Conservation (phyloP, 2,888 invertebrate species). For the Resseliella maxima region DNA sequence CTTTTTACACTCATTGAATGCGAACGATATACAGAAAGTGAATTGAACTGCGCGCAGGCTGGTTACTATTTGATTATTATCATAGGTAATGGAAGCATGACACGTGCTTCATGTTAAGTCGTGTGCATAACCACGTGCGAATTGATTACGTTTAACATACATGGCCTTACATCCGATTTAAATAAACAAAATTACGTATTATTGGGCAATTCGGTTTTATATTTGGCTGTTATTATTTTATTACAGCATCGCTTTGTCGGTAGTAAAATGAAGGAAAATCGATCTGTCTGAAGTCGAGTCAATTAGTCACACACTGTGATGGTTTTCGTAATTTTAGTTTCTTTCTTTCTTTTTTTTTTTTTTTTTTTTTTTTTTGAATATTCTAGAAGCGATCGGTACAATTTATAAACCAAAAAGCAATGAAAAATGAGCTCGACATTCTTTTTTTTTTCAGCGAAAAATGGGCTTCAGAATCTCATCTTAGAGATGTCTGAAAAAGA, state of each 20-base stretch:
- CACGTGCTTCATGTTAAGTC: slow-evolving; percentile 40
- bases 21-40: neutral
- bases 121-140: slow-evolving; percentile 56
- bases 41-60: neutral
- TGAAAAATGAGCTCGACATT: no score
- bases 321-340: neutral
- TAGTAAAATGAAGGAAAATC: neutral
- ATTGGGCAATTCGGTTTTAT: slow-evolving; percentile 21
- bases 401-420: no score
- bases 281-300: neutral
- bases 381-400: no score
- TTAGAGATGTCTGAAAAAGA: neutral
- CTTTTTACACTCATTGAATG: slow-evolving; percentile 15
- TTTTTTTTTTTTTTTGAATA: no score
- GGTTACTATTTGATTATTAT: neutral
- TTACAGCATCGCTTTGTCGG: neutral
- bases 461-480: neutral
- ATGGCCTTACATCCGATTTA: slow-evolving; percentile 32
- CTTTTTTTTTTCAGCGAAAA: neutral
- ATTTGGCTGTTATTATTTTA: neutral
- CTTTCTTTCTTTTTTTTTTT: no score
- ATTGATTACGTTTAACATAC: slow-evolving; percentile 54
- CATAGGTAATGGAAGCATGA: slow-evolving; percentile 29
- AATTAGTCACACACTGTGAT: neutral
- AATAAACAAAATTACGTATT: slow-evolving; percentile 23